Evolutionary conservation across 1,140 invertebrate genomes (phyloP).

Genomic region (Mercenaria mercenaria): DNA sequence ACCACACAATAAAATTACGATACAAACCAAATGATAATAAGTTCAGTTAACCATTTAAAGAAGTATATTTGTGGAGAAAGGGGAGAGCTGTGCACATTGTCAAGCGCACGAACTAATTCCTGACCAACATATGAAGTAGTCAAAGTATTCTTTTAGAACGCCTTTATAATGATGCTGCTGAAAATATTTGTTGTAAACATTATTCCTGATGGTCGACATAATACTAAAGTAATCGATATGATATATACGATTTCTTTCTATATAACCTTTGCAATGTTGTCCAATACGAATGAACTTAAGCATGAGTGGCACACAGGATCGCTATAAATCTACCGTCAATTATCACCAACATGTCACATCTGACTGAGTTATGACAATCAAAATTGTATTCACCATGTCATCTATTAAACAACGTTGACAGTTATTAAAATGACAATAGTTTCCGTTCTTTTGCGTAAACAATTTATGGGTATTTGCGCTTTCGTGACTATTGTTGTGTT

Average conservation of each 20-base stretch:
- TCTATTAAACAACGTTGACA: conserved; percentile 32
- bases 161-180: too few species aligned
- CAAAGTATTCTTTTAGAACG: too few species aligned
- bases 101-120: too few species aligned
- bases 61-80: too few species aligned
- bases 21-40: too few species aligned
- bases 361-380: conserved; percentile 44
- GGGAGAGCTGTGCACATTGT: too few species aligned
- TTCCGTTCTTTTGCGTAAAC: background rate
- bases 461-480: background rate
- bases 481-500: background rate
- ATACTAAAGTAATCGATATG: background rate
- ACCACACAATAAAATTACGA: too few species aligned
- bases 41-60: too few species aligned
- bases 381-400: background rate
- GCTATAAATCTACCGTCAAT: conserved; percentile 30
- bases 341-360: conserved; percentile 35
- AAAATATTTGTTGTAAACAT: too few species aligned
- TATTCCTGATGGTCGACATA: too few species aligned
- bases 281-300: conserved; percentile 22
- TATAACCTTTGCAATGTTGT: background rate
- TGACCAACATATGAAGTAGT: too few species aligned
- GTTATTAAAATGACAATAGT: conserved; percentile 22
- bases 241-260: background rate
- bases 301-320: background rate